A percentile compares a stretch with the other conserved stretches of the same genome.
Conservation (phyloP, 2,113 vertebrate genomes). For the Megaceryle maxima region DNA sequence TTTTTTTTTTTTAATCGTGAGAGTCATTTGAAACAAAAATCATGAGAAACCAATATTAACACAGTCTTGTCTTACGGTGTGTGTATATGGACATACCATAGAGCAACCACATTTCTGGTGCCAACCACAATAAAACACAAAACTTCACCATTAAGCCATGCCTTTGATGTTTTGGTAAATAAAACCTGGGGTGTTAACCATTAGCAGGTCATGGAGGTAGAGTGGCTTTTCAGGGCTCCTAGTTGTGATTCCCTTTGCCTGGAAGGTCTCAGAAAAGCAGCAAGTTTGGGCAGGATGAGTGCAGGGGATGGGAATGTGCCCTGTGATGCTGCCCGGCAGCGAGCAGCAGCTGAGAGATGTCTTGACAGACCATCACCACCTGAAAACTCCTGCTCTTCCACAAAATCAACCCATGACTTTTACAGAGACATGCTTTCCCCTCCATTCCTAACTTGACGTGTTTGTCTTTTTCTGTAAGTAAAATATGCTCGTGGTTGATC, state of each 20-base stretch:
- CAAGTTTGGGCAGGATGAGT: too few species aligned
- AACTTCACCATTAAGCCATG: constrained; percentile 49
- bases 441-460: neutral
- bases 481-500: neutral
- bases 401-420: neutral
- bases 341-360: neutral
- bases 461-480: neutral
- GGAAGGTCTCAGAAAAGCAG: neutral
- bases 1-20: constrained; percentile 60
- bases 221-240: neutral
- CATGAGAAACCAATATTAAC: constrained; percentile 39
- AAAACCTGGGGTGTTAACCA: neutral
- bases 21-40: constrained; percentile 50
- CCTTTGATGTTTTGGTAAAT: constrained; percentile 57
- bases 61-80: constrained; percentile 48
- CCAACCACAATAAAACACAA: constrained; percentile 72
- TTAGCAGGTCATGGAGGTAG: neutral
- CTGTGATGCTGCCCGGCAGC: neutral
- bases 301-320: too few species aligned
- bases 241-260: neutral
- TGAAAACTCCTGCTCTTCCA: neutral
- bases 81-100: constrained; percentile 52
- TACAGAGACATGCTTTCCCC: neutral
- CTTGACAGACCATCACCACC: neutral
- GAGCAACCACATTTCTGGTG: constrained; percentile 66